These are phyloP conservation scores for Anser brachyrhynchus DNA, from an alignment of 2,113 vertebrate species.

Conservation along the genomic window DNA sequence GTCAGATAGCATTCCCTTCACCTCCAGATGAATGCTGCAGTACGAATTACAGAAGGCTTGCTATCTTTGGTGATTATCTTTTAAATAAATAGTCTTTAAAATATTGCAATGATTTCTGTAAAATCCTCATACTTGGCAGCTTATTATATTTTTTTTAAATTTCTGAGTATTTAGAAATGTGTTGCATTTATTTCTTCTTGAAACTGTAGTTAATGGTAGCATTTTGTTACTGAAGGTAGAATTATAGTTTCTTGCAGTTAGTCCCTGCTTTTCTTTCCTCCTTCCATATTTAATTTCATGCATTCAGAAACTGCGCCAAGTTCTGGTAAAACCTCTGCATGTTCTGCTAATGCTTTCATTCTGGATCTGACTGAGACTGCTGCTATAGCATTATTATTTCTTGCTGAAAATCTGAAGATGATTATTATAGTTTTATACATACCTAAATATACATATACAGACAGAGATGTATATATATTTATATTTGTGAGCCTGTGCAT, in stretches of 20 bases:
- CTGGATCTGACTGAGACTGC: not conserved
- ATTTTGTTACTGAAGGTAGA: not conserved
- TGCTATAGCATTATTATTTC: not conserved
- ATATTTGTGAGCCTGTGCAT: not conserved
- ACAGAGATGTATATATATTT: not conserved
- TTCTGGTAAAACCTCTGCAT: rapidly evolving
- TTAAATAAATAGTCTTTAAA: not conserved
- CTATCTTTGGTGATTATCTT: not conserved
- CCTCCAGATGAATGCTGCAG: not conserved
- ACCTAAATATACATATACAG: rapidly evolving
- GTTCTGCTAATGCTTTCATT: rapidly evolving
- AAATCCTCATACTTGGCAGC: not conserved
- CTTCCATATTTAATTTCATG: not conserved
- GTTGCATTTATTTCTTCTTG: not conserved
- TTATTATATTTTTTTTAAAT: not conserved
- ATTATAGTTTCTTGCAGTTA: not conserved
- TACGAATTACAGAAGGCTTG: not conserved
- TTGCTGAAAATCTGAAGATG: not conserved
- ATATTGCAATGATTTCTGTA: not conserved
- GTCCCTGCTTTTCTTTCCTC: not conserved
- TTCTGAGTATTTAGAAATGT: not conserved
- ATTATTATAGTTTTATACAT: rapidly evolving
- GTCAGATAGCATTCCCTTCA: not conserved
- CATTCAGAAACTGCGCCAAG: not conserved
- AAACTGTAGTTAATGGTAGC: not conserved